phyloP scores from a whole-genome alignment of 1,140 invertebrate species.

The Phortica variegata region DNA sequence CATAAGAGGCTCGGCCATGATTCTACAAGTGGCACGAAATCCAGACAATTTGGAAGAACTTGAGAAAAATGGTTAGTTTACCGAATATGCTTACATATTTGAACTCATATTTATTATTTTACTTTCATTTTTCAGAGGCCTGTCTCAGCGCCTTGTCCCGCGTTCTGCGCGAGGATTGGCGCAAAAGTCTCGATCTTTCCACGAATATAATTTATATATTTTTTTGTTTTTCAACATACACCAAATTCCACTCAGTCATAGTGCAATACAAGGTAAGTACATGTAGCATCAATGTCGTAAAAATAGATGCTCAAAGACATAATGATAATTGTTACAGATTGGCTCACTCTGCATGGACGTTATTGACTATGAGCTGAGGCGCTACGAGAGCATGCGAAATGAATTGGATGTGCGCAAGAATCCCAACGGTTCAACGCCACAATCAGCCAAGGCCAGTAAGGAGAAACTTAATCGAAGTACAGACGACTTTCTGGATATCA shows the following conservation, averaged over 20 bases:
- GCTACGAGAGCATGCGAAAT: slow-evolving; percentile 91
- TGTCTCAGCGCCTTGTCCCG: slow-evolving; percentile 90
- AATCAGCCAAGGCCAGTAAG: slow-evolving; percentile 46
- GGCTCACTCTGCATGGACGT: slow-evolving; percentile 96
- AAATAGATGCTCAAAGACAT: not conserved
- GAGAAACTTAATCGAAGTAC: slow-evolving; percentile 51
- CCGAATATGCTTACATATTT: no score
- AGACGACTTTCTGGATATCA: slow-evolving; percentile 52
- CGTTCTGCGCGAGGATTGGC: slow-evolving; percentile 96
- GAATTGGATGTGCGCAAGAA: slow-evolving; percentile 75
- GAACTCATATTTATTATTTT: not conserved
- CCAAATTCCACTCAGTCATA: slow-evolving; percentile 91
- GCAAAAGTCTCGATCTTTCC: slow-evolving; percentile 91
- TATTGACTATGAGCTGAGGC: slow-evolving; percentile 88
- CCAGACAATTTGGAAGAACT: slow-evolving; percentile 93
- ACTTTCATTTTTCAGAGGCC: slow-evolving; percentile 70
- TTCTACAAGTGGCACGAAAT: slow-evolving; percentile 86
- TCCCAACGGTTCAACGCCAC: slow-evolving; percentile 42
- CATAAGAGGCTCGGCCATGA: slow-evolving; percentile 87
- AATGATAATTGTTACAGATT: slow-evolving; percentile 67
- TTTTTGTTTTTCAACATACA: slow-evolving; percentile 96
- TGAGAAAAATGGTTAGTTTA: slow-evolving; percentile 82
- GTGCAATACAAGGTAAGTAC: slow-evolving; percentile 78
- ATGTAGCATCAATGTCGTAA: not conserved
- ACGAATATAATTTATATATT: slow-evolving; percentile 97